Base-by-base conservation (phyloP, 1,140 invertebrate species). In the Alviniconcha marisindica region DNA sequence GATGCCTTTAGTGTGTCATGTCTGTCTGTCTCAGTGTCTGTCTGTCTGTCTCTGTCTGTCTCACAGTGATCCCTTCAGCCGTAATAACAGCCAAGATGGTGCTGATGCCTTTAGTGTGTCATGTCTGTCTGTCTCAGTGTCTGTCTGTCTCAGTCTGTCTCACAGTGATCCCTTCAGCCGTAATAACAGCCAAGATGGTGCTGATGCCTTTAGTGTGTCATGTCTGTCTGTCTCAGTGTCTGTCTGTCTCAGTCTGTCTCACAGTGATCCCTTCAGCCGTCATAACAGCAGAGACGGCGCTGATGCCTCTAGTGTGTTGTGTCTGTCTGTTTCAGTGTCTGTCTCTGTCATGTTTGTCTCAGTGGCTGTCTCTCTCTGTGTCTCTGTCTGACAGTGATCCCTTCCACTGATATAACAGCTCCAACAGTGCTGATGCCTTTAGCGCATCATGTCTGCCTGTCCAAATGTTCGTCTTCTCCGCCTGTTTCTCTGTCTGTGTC, bases 261-360 rank as follows among this genome's bases (percentile, higher is more conserved):
- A 5, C 24, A 15, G 10, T 51, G 7, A 7, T 51, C 21, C 48
- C 21, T 51, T 21, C 21, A 12, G 10, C n/a, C n/a, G n/a, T n/a
- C n/a, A n/a, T n/a, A n/a, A n/a, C n/a, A n/a, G n/a, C n/a, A n/a
- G n/a, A n/a, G n/a, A n/a, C n/a, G n/a, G n/a, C n/a, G n/a, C n/a
- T n/a, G n/a, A n/a, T n/a, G n/a, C n/a, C n/a, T n/a, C 21, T 51
- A 7, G 7, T 69, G 7, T n/a, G 7, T 69, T n/a, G 7, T 69
- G 3, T 77, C n/a, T 33, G 7, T 48, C 74, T 77, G 10, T n/a
- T n/a, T 77, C n/a, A n/a, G 7, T 33, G 10, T 77, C 74, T 77
- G 7, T 31, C 7, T 71, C 36, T 71, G 15, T 71, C n/a, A 7
- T 66, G 5, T n/a, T 66, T 10, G 14, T 51, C 48, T 51, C 21